These are phyloP conservation scores for Spatula clypeata DNA, from an alignment of 2,797 vertebrate species.

Conservation along the genomic window DNA sequence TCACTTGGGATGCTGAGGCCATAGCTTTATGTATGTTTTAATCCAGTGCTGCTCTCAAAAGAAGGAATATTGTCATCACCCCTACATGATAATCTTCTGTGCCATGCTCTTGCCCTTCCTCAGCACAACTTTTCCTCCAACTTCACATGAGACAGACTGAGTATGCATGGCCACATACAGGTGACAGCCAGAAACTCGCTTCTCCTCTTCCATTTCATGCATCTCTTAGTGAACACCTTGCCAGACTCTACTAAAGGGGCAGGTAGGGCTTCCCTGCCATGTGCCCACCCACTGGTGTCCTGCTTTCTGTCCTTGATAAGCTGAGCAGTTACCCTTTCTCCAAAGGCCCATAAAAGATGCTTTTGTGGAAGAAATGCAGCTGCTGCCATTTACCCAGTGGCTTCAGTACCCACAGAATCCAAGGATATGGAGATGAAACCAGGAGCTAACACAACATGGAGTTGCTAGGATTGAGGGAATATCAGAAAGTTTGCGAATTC, in stretches of 20 bases:
- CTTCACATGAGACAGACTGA: rapidly evolving
- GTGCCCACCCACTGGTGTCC: background rate
- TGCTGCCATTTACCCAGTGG: background rate
- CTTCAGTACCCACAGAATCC: background rate
- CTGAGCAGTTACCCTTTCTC: background rate
- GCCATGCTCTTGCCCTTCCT: background rate
- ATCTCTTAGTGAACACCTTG: background rate
- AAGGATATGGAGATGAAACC: background rate
- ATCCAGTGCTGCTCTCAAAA: background rate
- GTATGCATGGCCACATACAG: rapidly evolving
- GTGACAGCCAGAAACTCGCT: background rate
- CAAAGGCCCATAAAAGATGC: rapidly evolving
- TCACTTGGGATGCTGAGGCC: background rate
- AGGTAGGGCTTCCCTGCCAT: rapidly evolving
- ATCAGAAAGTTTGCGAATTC: background rate
- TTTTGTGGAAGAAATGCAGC: background rate
- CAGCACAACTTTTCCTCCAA: background rate
- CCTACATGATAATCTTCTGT: background rate
- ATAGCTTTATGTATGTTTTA: background rate
- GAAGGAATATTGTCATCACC: background rate
- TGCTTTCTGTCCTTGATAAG: background rate
- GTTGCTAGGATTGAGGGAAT: rapidly evolving
- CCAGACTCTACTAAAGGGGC: background rate
- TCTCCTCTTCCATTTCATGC: background rate
- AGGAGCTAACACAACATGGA: background rate